Evolutionary conservation across 2,113 vertebrate species (phyloP), one percentile per base, ranked within the genome.

Genomic region (Paralichthys olivaceus): DNA sequence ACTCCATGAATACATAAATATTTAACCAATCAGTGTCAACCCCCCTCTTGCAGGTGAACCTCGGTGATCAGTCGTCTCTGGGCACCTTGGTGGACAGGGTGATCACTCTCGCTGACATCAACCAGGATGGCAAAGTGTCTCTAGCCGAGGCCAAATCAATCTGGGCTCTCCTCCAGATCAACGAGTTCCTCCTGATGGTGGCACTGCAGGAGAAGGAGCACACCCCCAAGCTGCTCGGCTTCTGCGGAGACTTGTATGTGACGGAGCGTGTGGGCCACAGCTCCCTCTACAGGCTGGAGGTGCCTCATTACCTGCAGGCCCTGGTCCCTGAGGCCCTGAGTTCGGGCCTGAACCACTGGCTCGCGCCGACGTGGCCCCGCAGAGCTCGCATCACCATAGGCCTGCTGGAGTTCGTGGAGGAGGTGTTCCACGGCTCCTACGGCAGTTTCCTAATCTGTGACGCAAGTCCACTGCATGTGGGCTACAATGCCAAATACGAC

Each of bases 391-490:
- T 98, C 0, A 94, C 97, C 91, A 96, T 99, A 0, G 98, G 98
- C 25, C 93, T 99, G 11, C 92, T 99, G 90, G 98, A 99, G 83
- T 98, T 99, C 0, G 96, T 99, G 87, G 98, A 99, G 76, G 98
- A 99, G 80, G 96, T 99, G 3, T 99, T 99, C 90, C 98, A 99
- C 0, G 96, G 98, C 0, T 87, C 96, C 34, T 97, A 97, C 0
- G 98, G 98, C 6, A 98, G 86, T 75, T 98, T 99, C 92, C 96
- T 97, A 67, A 96, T 99, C 92, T 99, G 98, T 0, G 96, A 99
- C 56, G 90, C 96, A 12, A 94, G 94, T 64, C 94, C 95, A 5
- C 91, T 90, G 34, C 96, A 96, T 2, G 94, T 98, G 81, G 97
- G 96, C 89, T 96, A 98, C 95, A 99, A 97, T 0, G 89, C 94